Evolutionary conservation across 2,888 invertebrate species (phyloP), one percentile per base, ranked within the genome.

Genomic region (Drosophila ustulata): DNA sequence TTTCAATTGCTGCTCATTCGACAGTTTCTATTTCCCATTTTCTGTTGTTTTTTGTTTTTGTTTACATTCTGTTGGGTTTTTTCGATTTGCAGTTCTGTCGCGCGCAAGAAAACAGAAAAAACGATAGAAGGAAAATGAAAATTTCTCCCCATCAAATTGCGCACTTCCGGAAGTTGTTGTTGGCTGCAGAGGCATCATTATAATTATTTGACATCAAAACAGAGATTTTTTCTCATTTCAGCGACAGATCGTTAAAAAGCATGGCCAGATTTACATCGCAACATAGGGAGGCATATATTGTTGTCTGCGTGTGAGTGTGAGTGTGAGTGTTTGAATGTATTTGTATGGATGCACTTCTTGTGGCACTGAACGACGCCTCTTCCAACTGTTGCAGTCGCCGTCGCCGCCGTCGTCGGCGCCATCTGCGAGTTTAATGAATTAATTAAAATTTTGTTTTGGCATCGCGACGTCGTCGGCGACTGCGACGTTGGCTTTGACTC

Each of bases 371-470:
- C 50, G 57, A 56, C 34, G 65, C 26, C 64, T 43, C 55, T 39
- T 71, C 65, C 65, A 74, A 61, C 18, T 46, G 65, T 45, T 56
- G 62, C 26, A 49, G 49, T 51, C 45, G 63, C 49, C 28, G 34
- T 49, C 55, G 61, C 23, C 49, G 49, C 47, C 45, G 63, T 52
- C 32, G 43, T 49, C 55, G 72, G 71, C 78, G 83, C 72, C 78
- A 85, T 78, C 71, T 71, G 80, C 81, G 70, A 63, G 67, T 76
- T 88, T 78, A 88, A 84, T 84, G 84, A 84, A 84, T 88, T 88
- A 84, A 84, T 84, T 88, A 84, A 83, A 82, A 68, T 66, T 73
- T 75, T 50, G 66, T 77, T 72, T 67, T 47, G 70, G 47, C 64
- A 55, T 68, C 43, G 49, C 65, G 30, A 18, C 28, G 13, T 6